phyloP scores from a whole-genome alignment of 1,140 invertebrate species.

The Polyergus mexicanus region DNA sequence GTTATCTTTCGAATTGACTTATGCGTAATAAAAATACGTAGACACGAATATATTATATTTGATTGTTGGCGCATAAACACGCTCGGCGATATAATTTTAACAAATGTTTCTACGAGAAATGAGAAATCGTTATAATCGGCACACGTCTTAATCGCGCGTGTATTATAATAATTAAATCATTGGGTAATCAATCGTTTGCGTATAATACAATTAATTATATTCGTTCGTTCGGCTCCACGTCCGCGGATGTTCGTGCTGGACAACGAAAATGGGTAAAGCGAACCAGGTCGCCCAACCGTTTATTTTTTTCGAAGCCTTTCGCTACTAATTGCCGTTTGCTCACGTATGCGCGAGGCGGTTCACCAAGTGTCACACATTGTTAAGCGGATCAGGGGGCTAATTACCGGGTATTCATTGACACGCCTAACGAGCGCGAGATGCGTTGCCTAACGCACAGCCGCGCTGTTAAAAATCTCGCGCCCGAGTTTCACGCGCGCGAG shows the following conservation, averaged over 20 bases:
- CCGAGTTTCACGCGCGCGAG: slow-evolving; percentile 24
- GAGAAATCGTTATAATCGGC: background rate
- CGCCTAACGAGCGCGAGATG: slow-evolving; percentile 50
- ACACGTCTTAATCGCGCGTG: background rate
- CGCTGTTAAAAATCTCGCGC: slow-evolving; percentile 17
- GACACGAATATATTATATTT: slow-evolving; percentile 13
- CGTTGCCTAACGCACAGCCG: background rate
- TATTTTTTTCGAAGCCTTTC: background rate
- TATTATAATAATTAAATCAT: background rate
- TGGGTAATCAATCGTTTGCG: no score
- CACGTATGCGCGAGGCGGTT: slow-evolving; percentile 13
- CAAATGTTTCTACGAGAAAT: background rate
- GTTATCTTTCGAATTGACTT: slow-evolving; percentile 39
- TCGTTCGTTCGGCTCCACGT: background rate
- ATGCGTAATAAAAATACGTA: slow-evolving; percentile 31
- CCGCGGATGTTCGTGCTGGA: no score
- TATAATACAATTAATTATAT: background rate
- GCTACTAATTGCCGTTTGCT: slow-evolving; percentile 47
- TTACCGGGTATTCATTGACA: slow-evolving; percentile 46
- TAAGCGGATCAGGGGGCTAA: slow-evolving; percentile 53
- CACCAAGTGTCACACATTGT: slow-evolving; percentile 55
- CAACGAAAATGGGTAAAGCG: slow-evolving; percentile 38
- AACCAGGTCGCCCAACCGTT: slow-evolving; percentile 28
- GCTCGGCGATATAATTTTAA: slow-evolving; percentile 6
- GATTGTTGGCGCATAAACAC: slow-evolving; percentile 26